These are phyloP conservation scores for Carassius auratus DNA, from an alignment of 2,113 vertebrate species.

Conservation along the genomic window DNA sequence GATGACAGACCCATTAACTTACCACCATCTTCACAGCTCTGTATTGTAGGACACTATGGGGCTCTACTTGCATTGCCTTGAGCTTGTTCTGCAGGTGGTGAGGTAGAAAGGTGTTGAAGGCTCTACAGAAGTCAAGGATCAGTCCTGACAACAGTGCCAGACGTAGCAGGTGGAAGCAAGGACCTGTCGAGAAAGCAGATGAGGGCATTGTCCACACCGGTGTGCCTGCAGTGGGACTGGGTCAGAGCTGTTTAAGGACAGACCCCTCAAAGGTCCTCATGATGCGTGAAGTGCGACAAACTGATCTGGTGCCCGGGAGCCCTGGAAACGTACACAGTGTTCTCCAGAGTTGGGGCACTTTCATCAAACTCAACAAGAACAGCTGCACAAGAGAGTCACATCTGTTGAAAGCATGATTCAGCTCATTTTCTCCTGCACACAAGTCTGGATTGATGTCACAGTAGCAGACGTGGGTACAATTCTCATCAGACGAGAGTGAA, in stretches of 20 bases:
- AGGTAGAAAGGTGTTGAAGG: constrained; percentile 21
- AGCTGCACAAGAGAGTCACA: constrained; percentile 21
- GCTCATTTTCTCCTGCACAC: constrained; percentile 26
- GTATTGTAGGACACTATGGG: not conserved
- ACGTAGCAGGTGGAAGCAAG: not conserved
- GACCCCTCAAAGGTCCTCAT: not conserved
- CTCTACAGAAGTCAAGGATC: constrained; percentile 5
- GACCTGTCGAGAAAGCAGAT: constrained; percentile 19
- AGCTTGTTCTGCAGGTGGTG: not conserved
- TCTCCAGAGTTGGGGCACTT: not conserved
- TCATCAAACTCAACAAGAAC: not conserved
- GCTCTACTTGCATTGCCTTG: not conserved
- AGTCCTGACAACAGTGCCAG: constrained; percentile 19
- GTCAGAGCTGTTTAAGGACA: constrained; percentile 1
- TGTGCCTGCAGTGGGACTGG: not conserved
- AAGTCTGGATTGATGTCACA: constrained; percentile 9
- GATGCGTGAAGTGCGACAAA: constrained; percentile 21
- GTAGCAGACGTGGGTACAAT: not conserved
- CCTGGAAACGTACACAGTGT: not conserved
- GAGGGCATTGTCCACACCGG: not conserved
- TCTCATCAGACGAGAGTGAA: constrained; percentile 4
- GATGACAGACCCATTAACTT: not conserved
- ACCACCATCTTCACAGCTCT: not conserved
- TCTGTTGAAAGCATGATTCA: constrained; percentile 7
- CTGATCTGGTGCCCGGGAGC: not conserved